Percentiles rank a stretch among this genome's conserved stretches.
These are phyloP conservation scores for Hoplodrina blanda DNA, from an alignment of 2,888 invertebrate species.

Conservation along the genomic window DNA sequence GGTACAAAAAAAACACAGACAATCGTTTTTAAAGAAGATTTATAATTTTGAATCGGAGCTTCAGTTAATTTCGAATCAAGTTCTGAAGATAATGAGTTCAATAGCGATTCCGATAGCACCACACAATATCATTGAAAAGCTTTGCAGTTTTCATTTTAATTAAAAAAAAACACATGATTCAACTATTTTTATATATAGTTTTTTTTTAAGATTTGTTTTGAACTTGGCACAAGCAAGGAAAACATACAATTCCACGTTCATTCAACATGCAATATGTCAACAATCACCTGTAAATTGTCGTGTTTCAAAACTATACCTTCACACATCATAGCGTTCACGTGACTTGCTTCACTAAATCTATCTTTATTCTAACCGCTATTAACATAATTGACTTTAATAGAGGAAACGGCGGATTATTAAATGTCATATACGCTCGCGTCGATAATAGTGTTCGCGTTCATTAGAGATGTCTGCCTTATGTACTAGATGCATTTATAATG, in stretches of 20 bases:
- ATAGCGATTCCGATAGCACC: neutral
- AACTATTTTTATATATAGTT: constrained; percentile 1
- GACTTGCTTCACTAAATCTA: constrained; percentile 68
- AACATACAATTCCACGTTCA: constrained; percentile 15
- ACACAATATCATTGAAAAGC: neutral
- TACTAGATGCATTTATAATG: constrained; percentile 9
- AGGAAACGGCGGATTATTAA: constrained; percentile 73
- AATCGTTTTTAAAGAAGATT: too few relatives aligned
- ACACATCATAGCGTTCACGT: constrained; percentile 65
- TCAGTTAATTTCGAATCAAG: neutral
- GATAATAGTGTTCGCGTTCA: constrained; percentile 20
- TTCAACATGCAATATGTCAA: constrained; percentile 37
- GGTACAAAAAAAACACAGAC: neutral
- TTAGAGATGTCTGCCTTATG: constrained; percentile 10
- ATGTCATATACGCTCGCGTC: constrained; percentile 45
- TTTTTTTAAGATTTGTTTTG: constrained; percentile 13
- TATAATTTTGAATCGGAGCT: neutral
- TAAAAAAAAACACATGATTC: too few relatives aligned
- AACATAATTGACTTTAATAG: constrained; percentile 78
- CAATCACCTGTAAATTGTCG: constrained; percentile 25
- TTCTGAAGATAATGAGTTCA: neutral
- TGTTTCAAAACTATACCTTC: constrained; percentile 25
- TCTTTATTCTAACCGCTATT: constrained; percentile 72
- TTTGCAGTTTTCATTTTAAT: too few relatives aligned
- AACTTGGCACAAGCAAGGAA: neutral